Evolutionary conservation across 2,113 vertebrate species (phyloP), one percentile per base, ranked within the genome.

Genomic region (Malurus cyaneus): DNA sequence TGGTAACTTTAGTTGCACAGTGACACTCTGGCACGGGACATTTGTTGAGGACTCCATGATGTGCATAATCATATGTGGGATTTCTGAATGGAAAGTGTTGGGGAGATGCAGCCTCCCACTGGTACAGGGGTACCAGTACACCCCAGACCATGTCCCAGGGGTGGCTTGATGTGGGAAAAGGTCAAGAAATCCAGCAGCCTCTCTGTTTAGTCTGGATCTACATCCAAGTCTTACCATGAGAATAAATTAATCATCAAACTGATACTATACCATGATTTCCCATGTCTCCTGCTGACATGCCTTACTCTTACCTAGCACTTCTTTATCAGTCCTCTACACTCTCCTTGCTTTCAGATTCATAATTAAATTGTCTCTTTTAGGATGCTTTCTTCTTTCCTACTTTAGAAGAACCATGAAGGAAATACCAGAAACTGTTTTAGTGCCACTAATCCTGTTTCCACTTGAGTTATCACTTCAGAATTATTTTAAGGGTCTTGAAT

Each of bases 1-100:
- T 24, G 81, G 88, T 95, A 92, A 89, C 85, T 94, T 92, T 76
- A 59, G 42, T 72, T 67, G 54, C 52, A 50, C 42, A 66, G 88
- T 62, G 54, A 42, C 56, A 36, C 18, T 88, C 91, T 86, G 92
- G 83, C 65, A 67, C 54, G 44, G 82, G 54, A 59, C 78, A 21
- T 61, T 89, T 20, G 24, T 41, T 18, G 57, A 78, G 79, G 69
- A 34, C 67, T 74, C 34, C 50, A 18, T 36, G 20, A 34, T 13
- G 11, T 50, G 18, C 64, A 18, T n/a, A 86, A 67, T 42, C 3
- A 8, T 20, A 44, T 7, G n/a, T n/a, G 34, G 69, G 47, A 64
- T 88, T 96, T 78, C 39, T 62, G n/a, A 83, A 29, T 16, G 60
- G 42, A 67, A 73, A 5, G 14, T 74, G 82, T 18, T 4, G 24